Percentiles rank a stretch among this genome's conserved stretches.
Conservation (phyloP, 2,113 vertebrate species). For the Tachycineta bicolor region DNA sequence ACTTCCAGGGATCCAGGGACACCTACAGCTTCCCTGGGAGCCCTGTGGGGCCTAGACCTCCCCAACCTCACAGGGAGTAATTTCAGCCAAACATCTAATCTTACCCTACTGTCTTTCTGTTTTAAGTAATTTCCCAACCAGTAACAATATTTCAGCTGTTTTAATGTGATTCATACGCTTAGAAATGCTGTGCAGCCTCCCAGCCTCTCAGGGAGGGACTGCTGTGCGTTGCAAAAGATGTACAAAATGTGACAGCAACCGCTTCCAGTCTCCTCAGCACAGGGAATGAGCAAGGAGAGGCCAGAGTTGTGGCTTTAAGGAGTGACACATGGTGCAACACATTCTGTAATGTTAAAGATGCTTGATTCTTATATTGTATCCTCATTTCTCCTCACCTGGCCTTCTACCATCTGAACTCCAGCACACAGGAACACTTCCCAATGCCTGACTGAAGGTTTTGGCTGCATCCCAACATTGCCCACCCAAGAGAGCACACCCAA, state of each 20-base stretch:
- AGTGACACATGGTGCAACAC: not conserved
- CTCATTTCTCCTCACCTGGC: not conserved
- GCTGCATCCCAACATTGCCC: not conserved
- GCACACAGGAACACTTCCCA: not conserved
- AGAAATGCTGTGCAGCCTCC: not conserved
- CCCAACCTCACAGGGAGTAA: rapidly evolving
- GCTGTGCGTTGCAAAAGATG: not conserved
- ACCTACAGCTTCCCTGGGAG: not conserved
- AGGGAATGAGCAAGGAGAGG: not conserved
- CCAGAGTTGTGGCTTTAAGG: not conserved
- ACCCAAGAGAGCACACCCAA: not conserved
- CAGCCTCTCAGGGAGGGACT: not conserved
- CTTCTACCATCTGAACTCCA: not conserved
- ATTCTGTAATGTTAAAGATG: not conserved
- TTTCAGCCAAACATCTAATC: not conserved
- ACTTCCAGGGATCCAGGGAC: not conserved
- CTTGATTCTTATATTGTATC: not conserved
- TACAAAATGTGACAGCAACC: not conserved
- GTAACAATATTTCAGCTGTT: not conserved
- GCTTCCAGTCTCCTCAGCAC: not conserved
- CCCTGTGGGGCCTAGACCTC: not conserved
- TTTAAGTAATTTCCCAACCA: not conserved
- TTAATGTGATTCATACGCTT: not conserved
- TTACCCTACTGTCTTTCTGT: no score
- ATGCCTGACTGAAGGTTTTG: not conserved